Conservation (phyloP, 2,888 invertebrate species). For the Cheilosia impressa region DNA sequence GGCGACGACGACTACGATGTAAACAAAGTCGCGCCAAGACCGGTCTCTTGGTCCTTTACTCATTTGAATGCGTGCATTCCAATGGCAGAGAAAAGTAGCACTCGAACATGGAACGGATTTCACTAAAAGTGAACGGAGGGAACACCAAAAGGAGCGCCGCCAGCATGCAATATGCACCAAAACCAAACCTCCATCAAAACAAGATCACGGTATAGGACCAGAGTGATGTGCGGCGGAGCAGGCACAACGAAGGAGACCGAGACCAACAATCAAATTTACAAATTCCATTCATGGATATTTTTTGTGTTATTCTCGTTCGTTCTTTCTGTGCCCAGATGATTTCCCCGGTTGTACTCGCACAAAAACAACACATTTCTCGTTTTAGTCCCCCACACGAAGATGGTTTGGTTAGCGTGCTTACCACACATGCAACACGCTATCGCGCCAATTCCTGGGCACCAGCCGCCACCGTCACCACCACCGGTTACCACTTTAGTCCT, state of each 20-base stretch:
- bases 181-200: slow-evolving; percentile 45
- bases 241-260: slow-evolving; percentile 5
- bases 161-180: slow-evolving; percentile 46
- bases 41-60: slow-evolving; percentile 59
- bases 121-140: slow-evolving; percentile 2
- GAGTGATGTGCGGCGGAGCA: neutral
- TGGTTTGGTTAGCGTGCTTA: slow-evolving; percentile 50
- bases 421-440: slow-evolving; percentile 56
- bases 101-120: slow-evolving; percentile 31
- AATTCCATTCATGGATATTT: slow-evolving; percentile 83
- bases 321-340: slow-evolving; percentile 59
- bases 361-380: slow-evolving; percentile 44
- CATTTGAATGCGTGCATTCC: slow-evolving; percentile 66
- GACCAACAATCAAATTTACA: slow-evolving; percentile 79
- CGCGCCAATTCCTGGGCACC: slow-evolving; percentile 57
- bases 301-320: slow-evolving; percentile 56
- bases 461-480: slow-evolving; percentile 23
- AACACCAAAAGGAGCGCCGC: slow-evolving; percentile 57
- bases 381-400: slow-evolving; percentile 69
- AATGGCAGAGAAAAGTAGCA: slow-evolving; percentile 62
- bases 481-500: slow-evolving; percentile 19
- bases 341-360: slow-evolving; percentile 14
- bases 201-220: slow-evolving; percentile 28
- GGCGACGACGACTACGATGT: slow-evolving; percentile 50
- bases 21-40: slow-evolving; percentile 69